phyloP scores from a whole-genome alignment of 2,888 invertebrate species.

The Diplazon laetatorius region DNA sequence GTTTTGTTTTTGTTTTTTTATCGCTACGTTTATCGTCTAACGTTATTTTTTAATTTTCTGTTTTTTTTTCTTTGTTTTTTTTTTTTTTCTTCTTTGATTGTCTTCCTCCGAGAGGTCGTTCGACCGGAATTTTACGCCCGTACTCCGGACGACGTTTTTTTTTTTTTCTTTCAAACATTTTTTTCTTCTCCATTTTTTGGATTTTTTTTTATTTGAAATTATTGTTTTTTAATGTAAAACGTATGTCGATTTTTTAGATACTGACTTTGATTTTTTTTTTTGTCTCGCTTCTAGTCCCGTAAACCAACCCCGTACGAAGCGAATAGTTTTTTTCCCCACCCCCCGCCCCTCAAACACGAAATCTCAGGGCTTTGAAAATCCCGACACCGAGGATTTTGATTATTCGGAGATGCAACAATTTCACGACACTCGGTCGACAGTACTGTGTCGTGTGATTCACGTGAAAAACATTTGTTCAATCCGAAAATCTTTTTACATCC shows the following conservation, averaged over 20 bases:
- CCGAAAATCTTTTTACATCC: conserved; percentile 11
- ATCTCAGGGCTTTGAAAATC: conserved; percentile 1
- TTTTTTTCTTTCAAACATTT: no score
- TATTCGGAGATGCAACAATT: neutral
- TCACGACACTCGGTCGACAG: conserved; percentile 30
- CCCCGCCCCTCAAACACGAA: conserved; percentile 25
- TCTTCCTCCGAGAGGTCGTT: conserved; percentile 79
- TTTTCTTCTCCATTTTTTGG: no score
- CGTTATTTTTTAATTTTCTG: conserved; percentile 75
- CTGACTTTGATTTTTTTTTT: conserved; percentile 2
- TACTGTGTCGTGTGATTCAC: neutral
- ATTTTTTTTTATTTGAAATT: conserved; percentile 44
- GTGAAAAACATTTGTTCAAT: conserved; percentile 2
- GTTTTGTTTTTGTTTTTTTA: conserved; percentile 73
- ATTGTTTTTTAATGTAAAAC: conserved; percentile 43
- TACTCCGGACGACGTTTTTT: conserved; percentile 25
- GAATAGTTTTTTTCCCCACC: conserved; percentile 40
- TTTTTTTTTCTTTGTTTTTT: conserved; percentile 76
- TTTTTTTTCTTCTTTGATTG: conserved; percentile 82
- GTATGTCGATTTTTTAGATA: conserved; percentile 30
- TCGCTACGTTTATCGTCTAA: conserved; percentile 72
- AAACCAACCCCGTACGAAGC: conserved; percentile 32
- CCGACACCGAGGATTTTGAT: conserved; percentile 7
- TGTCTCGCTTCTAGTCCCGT: conserved; percentile 7
- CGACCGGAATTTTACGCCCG: conserved; percentile 28